Evolutionary conservation across 2,888 invertebrate species (phyloP).

Genomic region (Caenorhabditis sp.): DNA sequence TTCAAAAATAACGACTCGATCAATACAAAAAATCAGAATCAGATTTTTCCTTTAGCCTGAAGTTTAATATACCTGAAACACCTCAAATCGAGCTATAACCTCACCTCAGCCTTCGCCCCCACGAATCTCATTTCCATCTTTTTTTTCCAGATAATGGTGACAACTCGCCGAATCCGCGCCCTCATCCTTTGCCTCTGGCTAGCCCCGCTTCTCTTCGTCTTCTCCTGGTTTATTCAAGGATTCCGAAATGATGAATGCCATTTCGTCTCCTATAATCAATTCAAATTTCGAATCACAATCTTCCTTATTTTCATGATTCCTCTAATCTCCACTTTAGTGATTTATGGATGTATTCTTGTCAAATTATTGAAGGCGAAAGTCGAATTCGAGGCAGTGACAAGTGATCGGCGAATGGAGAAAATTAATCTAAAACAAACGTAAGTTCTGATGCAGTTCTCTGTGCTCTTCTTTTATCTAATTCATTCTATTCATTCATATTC

Average conservation of each 20-base stretch:
- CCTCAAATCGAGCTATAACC: too few relatives aligned
- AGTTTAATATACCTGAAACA: too few relatives aligned
- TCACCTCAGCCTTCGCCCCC: too few relatives aligned
- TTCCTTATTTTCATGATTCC: conserved; percentile 67
- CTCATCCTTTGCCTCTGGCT: conserved; percentile 63
- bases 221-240: conserved; percentile 59
- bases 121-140: neutral
- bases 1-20: too few relatives aligned
- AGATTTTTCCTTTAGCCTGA: too few relatives aligned
- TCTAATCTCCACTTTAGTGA: conserved; percentile 59
- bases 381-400: conserved; percentile 54
- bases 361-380: conserved; percentile 66
- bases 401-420: conserved; percentile 18
- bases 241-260: conserved; percentile 55
- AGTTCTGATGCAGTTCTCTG: neutral
- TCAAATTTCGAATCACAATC: conserved; percentile 64
- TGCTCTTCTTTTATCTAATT: too few relatives aligned
- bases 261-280: conserved; percentile 61
- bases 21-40: too few relatives aligned
- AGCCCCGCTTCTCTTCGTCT: conserved; percentile 57
- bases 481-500: too few relatives aligned
- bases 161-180: conserved; percentile 59
- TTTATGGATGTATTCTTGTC: conserved; percentile 57
- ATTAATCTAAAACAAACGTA: neutral
- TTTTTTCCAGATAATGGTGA: conserved; percentile 61